Percentiles rank a stretch among this genome's conserved stretches.
phyloP scores from a whole-genome alignment of 2,113 vertebrate genomes.

The Caloenas nicobarica region DNA sequence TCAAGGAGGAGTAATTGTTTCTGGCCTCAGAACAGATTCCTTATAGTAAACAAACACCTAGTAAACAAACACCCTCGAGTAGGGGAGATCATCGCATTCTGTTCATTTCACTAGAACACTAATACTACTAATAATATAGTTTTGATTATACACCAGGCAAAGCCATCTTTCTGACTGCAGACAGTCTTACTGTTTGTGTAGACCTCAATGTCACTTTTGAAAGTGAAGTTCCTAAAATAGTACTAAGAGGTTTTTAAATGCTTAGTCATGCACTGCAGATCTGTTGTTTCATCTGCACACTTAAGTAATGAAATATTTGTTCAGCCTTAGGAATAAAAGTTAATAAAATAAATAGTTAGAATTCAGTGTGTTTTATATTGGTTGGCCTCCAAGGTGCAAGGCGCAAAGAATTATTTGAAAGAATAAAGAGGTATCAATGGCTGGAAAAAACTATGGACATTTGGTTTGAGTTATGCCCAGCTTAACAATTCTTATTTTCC shows the following conservation, averaged over 20 bases:
- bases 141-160: slow-evolving; percentile 34
- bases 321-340: slow-evolving; percentile 13
- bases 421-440: neutral
- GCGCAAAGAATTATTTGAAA: neutral
- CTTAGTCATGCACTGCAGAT: slow-evolving; percentile 7
- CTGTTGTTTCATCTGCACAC: slow-evolving; percentile 46
- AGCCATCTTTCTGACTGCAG: neutral
- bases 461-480: neutral
- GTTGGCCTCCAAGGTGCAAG: neutral
- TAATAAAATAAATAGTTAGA: slow-evolving; percentile 28
- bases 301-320: slow-evolving; percentile 41
- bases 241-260: neutral
- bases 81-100: slow-evolving; percentile 1
- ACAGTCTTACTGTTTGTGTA: slow-evolving; percentile 42
- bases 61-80: neutral
- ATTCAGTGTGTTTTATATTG: neutral
- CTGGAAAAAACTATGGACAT: neutral
- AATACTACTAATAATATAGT: neutral
- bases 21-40: neutral
- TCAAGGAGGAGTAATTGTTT: neutral
- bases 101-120: neutral
- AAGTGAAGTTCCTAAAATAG: neutral
- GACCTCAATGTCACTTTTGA: neutral
- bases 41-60: neutral
- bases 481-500: neutral